Conservation (phyloP, 2,797 vertebrate species). For the Myripristis jacobus region DNA sequence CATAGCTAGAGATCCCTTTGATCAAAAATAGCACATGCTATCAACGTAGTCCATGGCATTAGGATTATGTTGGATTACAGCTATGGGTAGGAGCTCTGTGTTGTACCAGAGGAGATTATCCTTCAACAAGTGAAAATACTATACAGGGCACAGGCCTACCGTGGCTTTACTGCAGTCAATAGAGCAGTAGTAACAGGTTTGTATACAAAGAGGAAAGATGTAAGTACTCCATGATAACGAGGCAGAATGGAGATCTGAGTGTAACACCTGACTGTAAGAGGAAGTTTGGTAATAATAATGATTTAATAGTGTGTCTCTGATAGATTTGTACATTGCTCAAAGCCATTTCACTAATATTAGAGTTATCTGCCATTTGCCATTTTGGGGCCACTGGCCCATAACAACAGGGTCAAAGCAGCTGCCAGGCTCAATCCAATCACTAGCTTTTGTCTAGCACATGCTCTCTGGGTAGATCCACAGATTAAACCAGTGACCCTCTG, state of each 20-base stretch:
- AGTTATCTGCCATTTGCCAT: conserved; percentile 16
- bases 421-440: conserved; percentile 22
- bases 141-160: conserved; percentile 17
- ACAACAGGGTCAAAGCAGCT: conserved; percentile 9
- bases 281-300: neutral
- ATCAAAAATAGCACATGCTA: conserved; percentile 67
- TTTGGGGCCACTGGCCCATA: conserved; percentile 22
- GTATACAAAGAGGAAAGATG: neutral
- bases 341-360: conserved; percentile 2
- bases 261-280: conserved; percentile 22
- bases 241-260: neutral
- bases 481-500: conserved; percentile 13
- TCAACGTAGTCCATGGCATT: conserved; percentile 61
- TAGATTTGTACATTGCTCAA: conserved; percentile 6
- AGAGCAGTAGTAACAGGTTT: conserved; percentile 39
- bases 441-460: neutral
- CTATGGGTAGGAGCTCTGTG: conserved; percentile 58
- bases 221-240: too few relatives aligned
- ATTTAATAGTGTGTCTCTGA: conserved; percentile 1
- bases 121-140: conserved; percentile 63
- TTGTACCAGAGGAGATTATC: conserved; percentile 70
- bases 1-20: conserved; percentile 33
- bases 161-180: conserved; percentile 15
- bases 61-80: conserved; percentile 81
- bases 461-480: neutral